Base-by-base conservation (phyloP, 2,113 vertebrate genomes). In the Microcebus jonahi region DNA sequence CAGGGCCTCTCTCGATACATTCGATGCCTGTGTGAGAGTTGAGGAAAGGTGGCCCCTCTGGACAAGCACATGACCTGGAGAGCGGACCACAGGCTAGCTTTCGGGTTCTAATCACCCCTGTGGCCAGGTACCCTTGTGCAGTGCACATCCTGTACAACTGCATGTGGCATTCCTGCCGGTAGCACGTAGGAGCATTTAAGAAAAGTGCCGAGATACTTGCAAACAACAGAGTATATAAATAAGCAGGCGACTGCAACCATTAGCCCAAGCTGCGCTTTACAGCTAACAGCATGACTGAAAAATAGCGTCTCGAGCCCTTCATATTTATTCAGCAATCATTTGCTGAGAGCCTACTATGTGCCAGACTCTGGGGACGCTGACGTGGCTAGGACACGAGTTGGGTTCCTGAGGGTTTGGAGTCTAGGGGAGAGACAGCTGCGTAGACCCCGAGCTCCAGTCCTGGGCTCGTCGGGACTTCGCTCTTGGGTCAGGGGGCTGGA, bases 341-440 rank as follows among this genome's bases (percentile, higher is more conserved):
- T n/a, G 18, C 31, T 5, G n/a, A 50, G 4, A 21, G 48, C 17
- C 53, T 48, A 7, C 63, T 9, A 3, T 13, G n/a, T 34, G 23
- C 31, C 20, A 3, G 80, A 8, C 53, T 81, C 70, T 55, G n/a
- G n/a, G 18, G 48, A n/a, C 1, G 25, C 21, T 57, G 57, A 34
- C 15, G 11, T 13, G 53, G 42, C 29, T 25, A 31, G 53, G 53
- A 59, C 34, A 31, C 84, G 86, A 59, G 48, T 67, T 83, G 12
- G 8, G n/a, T 23, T 4, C 39, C 23, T 2, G 23, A 18, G 42
- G 31, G 14, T 3, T 7, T 36, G 63, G 53, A 5, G 0, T n/a
- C 27, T 2, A 25, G 61, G 45, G 67, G 55, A 68, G 42, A 39
- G 7, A 48, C 50, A 17, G 15, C 50, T 18, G 27, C 23, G 9